Base-by-base conservation (phyloP, 1,140 invertebrate species). In the Phthorimaea operculella region DNA sequence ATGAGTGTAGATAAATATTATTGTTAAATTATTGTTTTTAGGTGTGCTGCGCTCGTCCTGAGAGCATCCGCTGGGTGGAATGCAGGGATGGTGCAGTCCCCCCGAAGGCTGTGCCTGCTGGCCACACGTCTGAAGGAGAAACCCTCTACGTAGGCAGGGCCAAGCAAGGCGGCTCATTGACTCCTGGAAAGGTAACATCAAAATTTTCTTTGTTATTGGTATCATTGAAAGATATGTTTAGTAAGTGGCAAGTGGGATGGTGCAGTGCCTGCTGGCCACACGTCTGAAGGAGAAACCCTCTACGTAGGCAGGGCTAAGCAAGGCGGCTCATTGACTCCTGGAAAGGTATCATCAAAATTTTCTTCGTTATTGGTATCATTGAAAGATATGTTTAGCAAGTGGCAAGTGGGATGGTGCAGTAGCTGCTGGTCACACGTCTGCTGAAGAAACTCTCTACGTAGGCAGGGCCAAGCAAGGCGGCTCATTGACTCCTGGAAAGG, bases 401-500 rank as follows among this genome's bases (percentile, higher is more conserved):
- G n/a, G n/a, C n/a, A n/a, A n/a, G n/a, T n/a, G 21, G 21, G 21
- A 28, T 28, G 21, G 21, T 4, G 90, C 90, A 16, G 80, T 92
- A 15, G 75, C 85, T 18, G 89, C 80, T 14, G 91, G 91, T 1
- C 76, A 75, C 44, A 90, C 90, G 1, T 66, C 82, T 8, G 70
- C 83, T 50, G 90, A 90, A 1, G 91, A 93, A 70, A 81, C 87
- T 0, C 66, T 92, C n/a, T 93, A 89, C 67, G 85, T 92, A 51
- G 91, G 91, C 47, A 86, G 92, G 21, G 88, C 86, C 0, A 80
- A 87, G 58, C 86, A 91, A 58, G 84, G 89, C 47, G 89, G 90
- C 4, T 89, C 91, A 44, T 73, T 92, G 59, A 92, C 90, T 8
- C 86, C 92, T 44, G 92, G 93, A 66, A 94, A 94, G 86, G 90